Evolutionary conservation across 2,113 vertebrate species (phyloP).

Genomic region (Myxocyprinus asiaticus): DNA sequence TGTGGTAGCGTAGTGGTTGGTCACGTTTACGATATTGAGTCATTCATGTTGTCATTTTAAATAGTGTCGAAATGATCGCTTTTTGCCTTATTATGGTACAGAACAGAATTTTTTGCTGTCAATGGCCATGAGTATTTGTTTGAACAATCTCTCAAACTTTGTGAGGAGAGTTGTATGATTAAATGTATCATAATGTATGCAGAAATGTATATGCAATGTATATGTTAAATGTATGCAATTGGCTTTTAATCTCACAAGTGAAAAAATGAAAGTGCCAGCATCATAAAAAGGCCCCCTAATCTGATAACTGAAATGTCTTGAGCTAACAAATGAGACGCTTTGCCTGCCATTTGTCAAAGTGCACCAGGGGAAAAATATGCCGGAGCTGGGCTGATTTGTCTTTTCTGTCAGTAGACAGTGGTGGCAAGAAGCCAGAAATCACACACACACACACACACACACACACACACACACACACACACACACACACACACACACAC

Average conservation of each 20-base stretch:
- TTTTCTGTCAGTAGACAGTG: constrained; percentile 42
- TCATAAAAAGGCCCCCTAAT: constrained; percentile 63
- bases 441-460: background rate
- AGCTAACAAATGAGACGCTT: constrained; percentile 65
- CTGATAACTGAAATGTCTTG: constrained; percentile 56
- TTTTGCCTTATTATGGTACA: too few relatives aligned
- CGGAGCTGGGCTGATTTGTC: constrained; percentile 58
- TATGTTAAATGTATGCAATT: background rate
- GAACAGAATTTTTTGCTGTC: too few relatives aligned
- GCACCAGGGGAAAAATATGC: constrained; percentile 64
- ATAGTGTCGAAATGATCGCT: too few relatives aligned
- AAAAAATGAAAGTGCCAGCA: constrained; percentile 48
- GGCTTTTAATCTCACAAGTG: background rate
- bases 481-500: constrained; percentile 2
- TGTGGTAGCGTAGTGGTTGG: constrained; percentile 4
- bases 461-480: too few relatives aligned
- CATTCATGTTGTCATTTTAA: background rate
- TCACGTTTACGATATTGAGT: constrained; percentile 32
- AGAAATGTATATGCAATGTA: too few relatives aligned
- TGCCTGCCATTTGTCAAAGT: constrained; percentile 69
- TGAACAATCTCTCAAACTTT: too few relatives aligned
- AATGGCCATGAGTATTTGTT: too few relatives aligned
- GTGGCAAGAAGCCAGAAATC: constrained; percentile 53
- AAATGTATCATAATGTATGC: too few relatives aligned
- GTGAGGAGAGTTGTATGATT: too few relatives aligned